phyloP scores from a whole-genome alignment of 2,113 vertebrate genomes.

The Orthonyx spaldingii region DNA sequence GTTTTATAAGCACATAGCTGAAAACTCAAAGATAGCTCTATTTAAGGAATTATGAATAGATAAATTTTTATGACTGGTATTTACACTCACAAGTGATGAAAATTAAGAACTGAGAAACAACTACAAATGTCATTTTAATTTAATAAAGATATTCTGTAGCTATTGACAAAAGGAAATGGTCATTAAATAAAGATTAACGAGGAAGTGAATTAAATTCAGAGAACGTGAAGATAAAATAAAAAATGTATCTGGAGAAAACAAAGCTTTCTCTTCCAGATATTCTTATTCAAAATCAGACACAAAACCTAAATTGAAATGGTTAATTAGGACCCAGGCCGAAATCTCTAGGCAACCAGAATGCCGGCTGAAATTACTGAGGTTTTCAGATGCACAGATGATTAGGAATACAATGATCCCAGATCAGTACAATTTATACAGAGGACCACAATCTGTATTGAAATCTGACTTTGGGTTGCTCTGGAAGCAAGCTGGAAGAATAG shows the following conservation, averaged over 20 bases:
- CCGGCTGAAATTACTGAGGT: not conserved
- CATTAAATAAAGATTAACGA: slow-evolving; percentile 32
- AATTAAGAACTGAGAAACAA: not conserved
- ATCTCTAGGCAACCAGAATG: not conserved
- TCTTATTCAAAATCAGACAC: slow-evolving; percentile 27
- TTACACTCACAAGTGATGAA: not conserved
- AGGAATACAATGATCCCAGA: not conserved
- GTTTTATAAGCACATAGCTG: not conserved
- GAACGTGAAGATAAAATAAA: slow-evolving; percentile 3
- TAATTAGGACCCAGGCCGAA: slow-evolving; percentile 1
- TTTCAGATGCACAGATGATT: not conserved
- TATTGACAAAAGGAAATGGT: not conserved
- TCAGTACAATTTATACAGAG: not conserved
- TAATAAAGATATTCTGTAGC: not conserved
- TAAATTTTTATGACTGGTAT: not conserved
- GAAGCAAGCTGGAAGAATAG: not conserved
- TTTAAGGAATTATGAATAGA: not conserved
- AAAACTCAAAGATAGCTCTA: not conserved
- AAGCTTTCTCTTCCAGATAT: slow-evolving; percentile 2
- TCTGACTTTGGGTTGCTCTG: not conserved
- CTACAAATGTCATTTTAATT: not conserved
- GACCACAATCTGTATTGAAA: not conserved
- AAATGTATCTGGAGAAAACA: slow-evolving; percentile 8
- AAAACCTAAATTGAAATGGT: slow-evolving; percentile 34
- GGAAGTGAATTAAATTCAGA: not conserved